Evolutionary conservation across 1,140 invertebrate genomes (phyloP), one percentile per base, ranked within the genome.

Genomic region (Drosophila burlai): DNA sequence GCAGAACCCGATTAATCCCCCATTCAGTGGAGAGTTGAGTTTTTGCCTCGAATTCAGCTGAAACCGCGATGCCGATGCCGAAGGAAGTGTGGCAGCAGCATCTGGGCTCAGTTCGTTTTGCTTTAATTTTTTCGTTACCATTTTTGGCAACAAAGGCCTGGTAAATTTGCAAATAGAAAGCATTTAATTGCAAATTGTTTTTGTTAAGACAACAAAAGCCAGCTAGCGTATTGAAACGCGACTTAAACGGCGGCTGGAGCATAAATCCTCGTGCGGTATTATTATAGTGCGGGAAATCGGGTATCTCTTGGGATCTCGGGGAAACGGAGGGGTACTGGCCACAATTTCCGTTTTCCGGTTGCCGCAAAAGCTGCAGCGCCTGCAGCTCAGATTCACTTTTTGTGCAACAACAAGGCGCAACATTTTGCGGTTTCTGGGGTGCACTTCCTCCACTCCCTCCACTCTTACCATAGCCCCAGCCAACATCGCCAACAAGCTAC

Each of bases 361-460:
- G 75, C 75, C 46, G 26, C 75, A 52, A 43, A 47, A 42, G 66
- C 69, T 54, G 47, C 75, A 64, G 76, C 46, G 76, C 67, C 84
- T 90, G 85, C 69, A 90, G 81, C 74, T 89, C 84, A 89, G 85
- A 89, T 89, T 89, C 85, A 89, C 85, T 89, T 90, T 86, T 87
- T 86, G 80, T 57, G 24, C 79, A 84, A 47, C 66, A 84, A 55
- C 66, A 77, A 83, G 78, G 73, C 76, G 73, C 80, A 78, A 80
- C 77, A 87, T 84, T 87, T 89, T 87, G 84, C 85, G 84, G 84
- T 89, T 80, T 73, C 64, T 64, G 45, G 80, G 66, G 54, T 74
- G 76, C 84, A 74, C 18, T 26, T n/a, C 47, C 24, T 61, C 66
- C 43, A 31, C 5, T n/a, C 5, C n/a, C 38, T n/a, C 5, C 29